Evolutionary conservation across 2,113 vertebrate genomes (phyloP).

Genomic region (Stomatorhinus ivindoensis): DNA sequence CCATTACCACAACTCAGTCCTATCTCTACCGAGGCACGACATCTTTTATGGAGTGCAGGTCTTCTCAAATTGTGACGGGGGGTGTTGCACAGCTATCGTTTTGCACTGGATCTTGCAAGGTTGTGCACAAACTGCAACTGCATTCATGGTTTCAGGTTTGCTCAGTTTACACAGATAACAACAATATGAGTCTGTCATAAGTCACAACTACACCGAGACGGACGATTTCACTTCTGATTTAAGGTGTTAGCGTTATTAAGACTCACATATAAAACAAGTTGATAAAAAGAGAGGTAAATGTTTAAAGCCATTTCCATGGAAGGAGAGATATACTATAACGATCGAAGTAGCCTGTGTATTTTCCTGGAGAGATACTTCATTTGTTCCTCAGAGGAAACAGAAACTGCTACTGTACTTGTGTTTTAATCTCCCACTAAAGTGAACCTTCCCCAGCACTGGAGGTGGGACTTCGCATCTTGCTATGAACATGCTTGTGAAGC

Average conservation of each 20-base stretch:
- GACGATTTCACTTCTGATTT: background rate
- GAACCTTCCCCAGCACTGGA: background rate
- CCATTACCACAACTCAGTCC: background rate
- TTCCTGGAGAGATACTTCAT: background rate
- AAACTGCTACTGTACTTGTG: background rate
- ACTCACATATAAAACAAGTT: background rate
- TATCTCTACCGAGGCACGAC: background rate
- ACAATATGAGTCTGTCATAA: background rate
- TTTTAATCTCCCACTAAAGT: background rate
- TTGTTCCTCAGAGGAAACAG: constrained; percentile 2
- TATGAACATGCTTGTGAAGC: background rate
- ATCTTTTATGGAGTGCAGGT: background rate
- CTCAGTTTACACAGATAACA: background rate
- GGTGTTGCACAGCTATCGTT: background rate
- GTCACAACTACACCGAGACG: background rate
- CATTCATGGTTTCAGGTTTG: constrained; percentile 1
- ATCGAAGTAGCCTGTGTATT: background rate
- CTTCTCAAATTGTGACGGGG: background rate
- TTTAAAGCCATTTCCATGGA: background rate
- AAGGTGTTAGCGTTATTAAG: background rate
- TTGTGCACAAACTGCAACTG: background rate
- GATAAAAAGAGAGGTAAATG: background rate
- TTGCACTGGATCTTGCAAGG: background rate
- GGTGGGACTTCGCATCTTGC: background rate
- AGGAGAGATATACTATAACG: background rate